phyloP scores from a whole-genome alignment of 2,797 vertebrate species.

The Phoeniculus purpureus region DNA sequence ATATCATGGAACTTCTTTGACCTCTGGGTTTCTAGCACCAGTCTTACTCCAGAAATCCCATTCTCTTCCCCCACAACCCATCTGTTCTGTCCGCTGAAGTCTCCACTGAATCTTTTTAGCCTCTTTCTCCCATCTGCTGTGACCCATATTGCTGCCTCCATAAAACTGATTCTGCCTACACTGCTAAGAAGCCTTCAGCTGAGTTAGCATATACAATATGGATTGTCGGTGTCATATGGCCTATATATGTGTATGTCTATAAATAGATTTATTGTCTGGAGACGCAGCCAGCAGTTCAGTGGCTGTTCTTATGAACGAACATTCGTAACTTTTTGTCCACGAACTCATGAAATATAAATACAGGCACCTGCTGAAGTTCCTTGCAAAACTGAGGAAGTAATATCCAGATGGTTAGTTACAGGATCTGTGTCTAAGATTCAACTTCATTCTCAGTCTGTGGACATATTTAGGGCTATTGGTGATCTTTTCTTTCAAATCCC shows the following conservation, averaged over 20 bases:
- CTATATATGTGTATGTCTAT: slow-evolving; percentile 55
- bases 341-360: slow-evolving; percentile 20
- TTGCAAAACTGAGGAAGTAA: slow-evolving; percentile 18
- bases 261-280: slow-evolving; percentile 62
- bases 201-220: slow-evolving; percentile 64
- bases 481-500: slow-evolving; percentile 15
- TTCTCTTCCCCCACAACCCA: slow-evolving; percentile 58
- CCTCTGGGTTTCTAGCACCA: slow-evolving; percentile 40
- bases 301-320: slow-evolving; percentile 15
- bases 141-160: slow-evolving; percentile 70
- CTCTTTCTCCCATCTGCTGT: slow-evolving; percentile 71
- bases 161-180: slow-evolving; percentile 65
- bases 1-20: slow-evolving; percentile 30
- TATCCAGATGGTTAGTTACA: slow-evolving; percentile 45
- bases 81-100: slow-evolving; percentile 65
- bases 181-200: slow-evolving; percentile 60
- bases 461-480: slow-evolving; percentile 43
- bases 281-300: slow-evolving; percentile 22
- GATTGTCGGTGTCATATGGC: slow-evolving; percentile 65
- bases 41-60: slow-evolving; percentile 57
- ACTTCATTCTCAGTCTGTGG: slow-evolving; percentile 34
- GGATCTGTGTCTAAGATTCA: slow-evolving; percentile 19
- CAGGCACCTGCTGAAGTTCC: slow-evolving; percentile 18
- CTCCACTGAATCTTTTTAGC: slow-evolving; percentile 67
- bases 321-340: slow-evolving; percentile 15